These are phyloP conservation scores for Limnephilus lunatus DNA, from an alignment of 2,888 invertebrate species.

Conservation along the genomic window DNA sequence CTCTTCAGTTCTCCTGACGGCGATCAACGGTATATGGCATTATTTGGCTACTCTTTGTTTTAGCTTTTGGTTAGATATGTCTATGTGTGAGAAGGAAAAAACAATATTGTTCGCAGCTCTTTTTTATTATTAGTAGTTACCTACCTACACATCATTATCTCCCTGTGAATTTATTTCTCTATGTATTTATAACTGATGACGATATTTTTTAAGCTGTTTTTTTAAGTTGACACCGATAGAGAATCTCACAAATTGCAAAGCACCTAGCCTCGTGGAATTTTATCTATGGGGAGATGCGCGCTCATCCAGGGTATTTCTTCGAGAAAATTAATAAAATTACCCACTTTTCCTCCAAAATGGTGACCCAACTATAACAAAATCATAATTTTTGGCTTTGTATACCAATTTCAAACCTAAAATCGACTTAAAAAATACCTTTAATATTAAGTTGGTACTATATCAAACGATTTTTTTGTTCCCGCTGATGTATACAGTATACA, in stretches of 20 bases:
- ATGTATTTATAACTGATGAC: too few species aligned
- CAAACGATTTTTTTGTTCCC: too few species aligned
- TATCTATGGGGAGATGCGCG: not conserved
- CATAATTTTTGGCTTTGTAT: too few species aligned
- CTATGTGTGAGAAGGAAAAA: constrained; percentile 11
- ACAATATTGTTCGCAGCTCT: not conserved
- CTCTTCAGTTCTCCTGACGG: constrained; percentile 20
- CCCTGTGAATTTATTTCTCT: not conserved
- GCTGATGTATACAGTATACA: too few species aligned
- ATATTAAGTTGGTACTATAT: too few species aligned
- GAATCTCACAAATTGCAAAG: not conserved
- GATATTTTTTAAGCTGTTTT: too few species aligned
- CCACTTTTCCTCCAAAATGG: too few species aligned
- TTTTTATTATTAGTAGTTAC: not conserved
- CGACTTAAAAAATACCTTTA: too few species aligned
- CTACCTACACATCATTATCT: not conserved
- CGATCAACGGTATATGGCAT: constrained; percentile 37
- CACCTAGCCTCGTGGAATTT: not conserved
- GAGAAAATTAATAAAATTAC: too few species aligned
- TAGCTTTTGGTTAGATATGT: not conserved
- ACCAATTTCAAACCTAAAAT: too few species aligned
- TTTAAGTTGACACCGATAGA: too few species aligned
- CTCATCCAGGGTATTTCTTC: not conserved
- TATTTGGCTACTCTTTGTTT: constrained; percentile 43
- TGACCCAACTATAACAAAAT: too few species aligned